Percentiles rank a stretch among this genome's conserved stretches.
phyloP scores from a whole-genome alignment of 37 sponge, comb jelly and placozoan genomes.

The Hormiphora californensis region DNA sequence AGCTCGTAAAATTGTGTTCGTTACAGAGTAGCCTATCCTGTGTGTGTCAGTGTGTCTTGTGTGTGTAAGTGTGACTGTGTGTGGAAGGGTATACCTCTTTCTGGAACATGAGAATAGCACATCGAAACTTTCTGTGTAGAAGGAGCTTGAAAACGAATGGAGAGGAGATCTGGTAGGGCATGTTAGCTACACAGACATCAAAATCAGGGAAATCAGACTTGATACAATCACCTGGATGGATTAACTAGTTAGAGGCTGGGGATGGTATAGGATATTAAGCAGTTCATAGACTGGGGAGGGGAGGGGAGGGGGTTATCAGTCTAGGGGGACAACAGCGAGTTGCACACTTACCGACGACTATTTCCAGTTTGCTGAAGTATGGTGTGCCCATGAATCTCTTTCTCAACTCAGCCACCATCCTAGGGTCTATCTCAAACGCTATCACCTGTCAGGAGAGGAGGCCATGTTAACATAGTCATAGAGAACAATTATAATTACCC shows the following conservation, averaged over 20 bases:
- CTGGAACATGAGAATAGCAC: conserved; percentile 97
- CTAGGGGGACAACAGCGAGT: too few relatives aligned
- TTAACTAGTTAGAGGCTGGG: too few relatives aligned
- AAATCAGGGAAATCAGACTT: conserved; percentile 93
- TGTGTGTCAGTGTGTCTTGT: too few relatives aligned
- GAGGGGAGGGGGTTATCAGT: too few relatives aligned
- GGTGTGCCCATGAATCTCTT: conserved; percentile 93
- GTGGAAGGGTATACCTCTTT: conserved; percentile 60
- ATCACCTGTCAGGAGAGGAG: conserved; percentile 63
- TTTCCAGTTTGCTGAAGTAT: conserved; percentile 70
- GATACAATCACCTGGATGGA: too few relatives aligned
- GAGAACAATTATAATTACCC: too few relatives aligned
- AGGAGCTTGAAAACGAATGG: conserved; percentile 96
- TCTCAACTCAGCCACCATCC: conserved; percentile 88
- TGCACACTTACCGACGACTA: conserved; percentile 83
- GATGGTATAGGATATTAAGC: too few relatives aligned
- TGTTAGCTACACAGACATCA: conserved; percentile 97
- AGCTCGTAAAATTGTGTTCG: too few relatives aligned
- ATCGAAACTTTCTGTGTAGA: conserved; percentile 71
- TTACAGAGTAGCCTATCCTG: too few relatives aligned
- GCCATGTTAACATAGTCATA: too few relatives aligned
- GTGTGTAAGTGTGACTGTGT: too few relatives aligned
- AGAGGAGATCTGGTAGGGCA: conserved; percentile 95
- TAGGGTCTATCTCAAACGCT: conserved; percentile 89
- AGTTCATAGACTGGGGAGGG: too few relatives aligned